Conservation (phyloP, 1,140 invertebrate species). For the Physella acuta region DNA sequence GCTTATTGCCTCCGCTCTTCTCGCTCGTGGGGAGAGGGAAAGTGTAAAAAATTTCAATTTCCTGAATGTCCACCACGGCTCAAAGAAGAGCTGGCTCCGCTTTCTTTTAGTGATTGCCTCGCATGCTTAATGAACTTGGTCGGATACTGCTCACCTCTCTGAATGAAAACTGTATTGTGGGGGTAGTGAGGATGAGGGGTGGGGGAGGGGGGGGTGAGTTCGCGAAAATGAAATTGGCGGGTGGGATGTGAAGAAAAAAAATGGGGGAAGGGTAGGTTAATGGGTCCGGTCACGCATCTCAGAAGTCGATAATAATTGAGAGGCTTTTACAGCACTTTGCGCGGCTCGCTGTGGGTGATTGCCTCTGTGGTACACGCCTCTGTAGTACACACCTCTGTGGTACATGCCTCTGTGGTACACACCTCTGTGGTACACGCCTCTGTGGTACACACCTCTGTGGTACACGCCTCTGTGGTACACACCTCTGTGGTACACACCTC, state of each 20-base stretch:
- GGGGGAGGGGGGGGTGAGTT: conserved; percentile 10
- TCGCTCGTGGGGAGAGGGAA: conserved; percentile 1
- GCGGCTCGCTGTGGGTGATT: too few relatives aligned
- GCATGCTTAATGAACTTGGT: conserved; percentile 22
- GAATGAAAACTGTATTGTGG: too few relatives aligned
- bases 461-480: too few relatives aligned
- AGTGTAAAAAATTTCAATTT: conserved; percentile 25
- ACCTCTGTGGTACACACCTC: too few relatives aligned
- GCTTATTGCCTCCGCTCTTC: neutral
- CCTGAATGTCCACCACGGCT: conserved; percentile 18
- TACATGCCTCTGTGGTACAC: too few relatives aligned
- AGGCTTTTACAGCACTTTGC: too few relatives aligned
- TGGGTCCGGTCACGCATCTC: conserved; percentile 16
- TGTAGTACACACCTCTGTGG: too few relatives aligned
- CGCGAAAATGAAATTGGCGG: conserved; percentile 19
- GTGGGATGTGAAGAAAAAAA: conserved; percentile 1
- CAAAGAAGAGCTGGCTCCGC: conserved; percentile 15
- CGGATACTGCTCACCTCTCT: conserved; percentile 19
- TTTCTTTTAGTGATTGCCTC: conserved; percentile 21
- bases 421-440: too few relatives aligned
- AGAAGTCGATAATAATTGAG: too few relatives aligned
- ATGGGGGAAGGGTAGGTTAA: neutral
- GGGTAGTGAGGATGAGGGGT: too few relatives aligned
- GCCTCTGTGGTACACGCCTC: too few relatives aligned
- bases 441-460: too few relatives aligned